phyloP scores from a whole-genome alignment of 1,140 invertebrate species.

The Triops cancriformis region DNA sequence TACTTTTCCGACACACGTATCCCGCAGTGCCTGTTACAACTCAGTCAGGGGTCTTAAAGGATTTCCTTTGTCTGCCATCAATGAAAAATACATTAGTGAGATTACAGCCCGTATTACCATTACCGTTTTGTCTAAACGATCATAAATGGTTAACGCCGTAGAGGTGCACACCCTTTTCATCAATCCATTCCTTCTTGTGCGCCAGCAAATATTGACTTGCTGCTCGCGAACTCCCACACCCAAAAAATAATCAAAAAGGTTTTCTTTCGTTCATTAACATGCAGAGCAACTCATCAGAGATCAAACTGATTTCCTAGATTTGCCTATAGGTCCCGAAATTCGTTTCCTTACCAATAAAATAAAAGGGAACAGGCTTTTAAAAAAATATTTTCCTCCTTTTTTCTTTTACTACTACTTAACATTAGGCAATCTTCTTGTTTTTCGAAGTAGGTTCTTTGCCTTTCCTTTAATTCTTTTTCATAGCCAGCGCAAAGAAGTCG shows the following conservation, averaged over 20 bases:
- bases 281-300: background rate
- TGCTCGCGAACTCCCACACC: background rate
- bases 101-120: background rate
- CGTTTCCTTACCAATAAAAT: too few relatives aligned
- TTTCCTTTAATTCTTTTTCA: background rate
- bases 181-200: background rate
- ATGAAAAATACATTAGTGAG: background rate
- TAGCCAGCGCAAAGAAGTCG: background rate
- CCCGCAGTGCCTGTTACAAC: background rate
- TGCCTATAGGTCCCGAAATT: too few relatives aligned
- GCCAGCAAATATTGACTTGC: background rate
- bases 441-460: background rate
- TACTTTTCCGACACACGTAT: background rate
- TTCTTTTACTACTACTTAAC: background rate
- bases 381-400: background rate
- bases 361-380: too few relatives aligned
- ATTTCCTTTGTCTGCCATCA: background rate
- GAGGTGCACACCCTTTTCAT: background rate
- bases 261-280: background rate
- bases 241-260: too few relatives aligned
- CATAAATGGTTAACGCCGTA: background rate
- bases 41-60: background rate
- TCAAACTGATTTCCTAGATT: background rate
- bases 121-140: background rate
- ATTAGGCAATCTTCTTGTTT: constrained; percentile 4